phyloP scores from a whole-genome alignment of 2,888 invertebrate species.

The Thereva unica region DNA sequence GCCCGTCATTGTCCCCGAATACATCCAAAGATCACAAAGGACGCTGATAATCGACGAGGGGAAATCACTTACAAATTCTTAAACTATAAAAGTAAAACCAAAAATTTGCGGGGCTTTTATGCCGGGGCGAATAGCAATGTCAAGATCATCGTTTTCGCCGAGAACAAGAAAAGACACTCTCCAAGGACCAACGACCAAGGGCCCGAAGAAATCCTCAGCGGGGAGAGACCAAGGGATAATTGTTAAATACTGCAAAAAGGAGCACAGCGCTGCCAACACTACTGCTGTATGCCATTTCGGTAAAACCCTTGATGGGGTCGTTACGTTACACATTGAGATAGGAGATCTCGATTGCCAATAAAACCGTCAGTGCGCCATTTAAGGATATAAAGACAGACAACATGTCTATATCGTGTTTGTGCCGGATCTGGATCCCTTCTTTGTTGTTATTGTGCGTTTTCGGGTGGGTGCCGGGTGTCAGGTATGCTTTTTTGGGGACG shows the following conservation, averaged over 20 bases:
- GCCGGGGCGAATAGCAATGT: conserved; percentile 32
- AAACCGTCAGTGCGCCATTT: conserved; percentile 48
- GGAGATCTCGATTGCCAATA: conserved; percentile 49
- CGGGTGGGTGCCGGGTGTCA: neutral
- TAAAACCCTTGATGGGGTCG: conserved; percentile 45
- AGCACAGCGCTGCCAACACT: conserved; percentile 28
- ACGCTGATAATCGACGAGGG: neutral
- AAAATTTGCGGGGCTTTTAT: conserved; percentile 40
- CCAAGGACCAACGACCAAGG: conserved; percentile 8
- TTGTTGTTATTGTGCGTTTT: conserved; percentile 5
- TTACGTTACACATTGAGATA: conserved; percentile 48
- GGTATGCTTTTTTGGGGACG: conserved; percentile 30
- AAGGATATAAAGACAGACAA: conserved; percentile 44
- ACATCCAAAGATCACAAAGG: too few relatives aligned
- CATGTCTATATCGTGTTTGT: conserved; percentile 45
- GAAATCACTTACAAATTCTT: conserved; percentile 41
- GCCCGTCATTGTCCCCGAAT: too few relatives aligned
- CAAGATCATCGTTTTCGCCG: conserved; percentile 34
- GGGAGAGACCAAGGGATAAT: conserved; percentile 39
- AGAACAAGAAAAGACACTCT: conserved; percentile 16
- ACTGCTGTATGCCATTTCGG: conserved; percentile 33
- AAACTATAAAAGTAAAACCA: conserved; percentile 41
- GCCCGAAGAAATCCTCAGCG: conserved; percentile 21
- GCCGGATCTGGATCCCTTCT: conserved; percentile 4
- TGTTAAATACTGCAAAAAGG: conserved; percentile 42